Evolutionary conservation across 2,888 invertebrate genomes (phyloP).

Genomic region (Platycheirus albimanus): DNA sequence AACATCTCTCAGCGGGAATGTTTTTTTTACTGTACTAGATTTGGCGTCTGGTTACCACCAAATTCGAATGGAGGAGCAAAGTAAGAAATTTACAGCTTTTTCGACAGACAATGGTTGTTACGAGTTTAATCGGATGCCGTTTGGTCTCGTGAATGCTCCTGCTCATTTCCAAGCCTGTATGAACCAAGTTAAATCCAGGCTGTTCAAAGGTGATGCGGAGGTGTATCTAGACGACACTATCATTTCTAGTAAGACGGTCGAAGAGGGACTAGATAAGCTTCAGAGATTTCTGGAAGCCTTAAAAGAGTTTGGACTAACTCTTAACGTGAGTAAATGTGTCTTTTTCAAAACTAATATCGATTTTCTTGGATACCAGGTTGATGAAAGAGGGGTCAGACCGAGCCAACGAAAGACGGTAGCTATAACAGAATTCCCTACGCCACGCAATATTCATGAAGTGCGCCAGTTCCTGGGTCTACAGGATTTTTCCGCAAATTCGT

Average conservation of each 20-base stretch:
- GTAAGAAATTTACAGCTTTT: too few relatives aligned
- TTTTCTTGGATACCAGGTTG: too few relatives aligned
- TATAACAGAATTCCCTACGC: background rate
- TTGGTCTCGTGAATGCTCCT: too few relatives aligned
- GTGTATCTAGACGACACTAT: conserved; percentile 16
- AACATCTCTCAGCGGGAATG: conserved; percentile 19
- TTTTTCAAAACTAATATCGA: too few relatives aligned
- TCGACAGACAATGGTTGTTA: too few relatives aligned
- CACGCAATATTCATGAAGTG: background rate
- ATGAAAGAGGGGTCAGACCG: background rate
- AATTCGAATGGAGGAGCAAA: too few relatives aligned
- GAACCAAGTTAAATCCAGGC: too few relatives aligned
- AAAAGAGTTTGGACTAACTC: conserved; percentile 3
- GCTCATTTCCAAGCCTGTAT: too few relatives aligned
- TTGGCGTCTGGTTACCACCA: conserved; percentile 18
- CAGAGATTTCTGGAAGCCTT: conserved; percentile 2
- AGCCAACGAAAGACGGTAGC: background rate
- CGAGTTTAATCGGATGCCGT: too few relatives aligned
- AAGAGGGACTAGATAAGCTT: background rate
- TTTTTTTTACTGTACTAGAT: conserved; percentile 35
- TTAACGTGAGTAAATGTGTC: too few relatives aligned
- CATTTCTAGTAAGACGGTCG: conserved; percentile 5
- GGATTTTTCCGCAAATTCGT: conserved; percentile 12
- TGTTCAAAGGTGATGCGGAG: too few relatives aligned
- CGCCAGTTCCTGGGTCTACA: too few relatives aligned